These are phyloP conservation scores for Engystomops pustulosus DNA, from an alignment of 2,113 vertebrate species.

Conservation along the genomic window DNA sequence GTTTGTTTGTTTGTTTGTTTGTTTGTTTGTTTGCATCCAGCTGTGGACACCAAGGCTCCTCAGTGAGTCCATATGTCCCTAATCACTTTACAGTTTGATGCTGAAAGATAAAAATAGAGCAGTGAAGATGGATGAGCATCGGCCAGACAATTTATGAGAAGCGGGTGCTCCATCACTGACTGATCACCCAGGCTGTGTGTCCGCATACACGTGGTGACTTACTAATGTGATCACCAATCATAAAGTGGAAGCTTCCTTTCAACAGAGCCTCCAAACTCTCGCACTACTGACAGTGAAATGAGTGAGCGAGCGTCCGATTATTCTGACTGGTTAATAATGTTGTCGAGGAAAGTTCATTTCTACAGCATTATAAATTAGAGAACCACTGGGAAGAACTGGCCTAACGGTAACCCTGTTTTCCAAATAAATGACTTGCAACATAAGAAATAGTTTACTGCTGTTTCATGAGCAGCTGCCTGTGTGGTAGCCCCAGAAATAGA, in stretches of 20 bases:
- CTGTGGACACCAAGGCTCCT: constrained; percentile 13
- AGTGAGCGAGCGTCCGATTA: background rate
- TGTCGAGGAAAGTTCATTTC: background rate
- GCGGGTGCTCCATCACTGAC: background rate
- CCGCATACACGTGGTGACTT: background rate
- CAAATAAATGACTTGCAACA: constrained; percentile 24
- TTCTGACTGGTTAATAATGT: background rate
- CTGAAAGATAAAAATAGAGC: background rate
- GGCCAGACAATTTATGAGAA: constrained; percentile 10
- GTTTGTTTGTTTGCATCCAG: background rate
- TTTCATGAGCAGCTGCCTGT: constrained; percentile 30
- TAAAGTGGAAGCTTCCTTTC: constrained; percentile 1
- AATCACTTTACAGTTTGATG: constrained; percentile 21
- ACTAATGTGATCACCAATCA: constrained; percentile 28
- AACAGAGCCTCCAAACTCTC: background rate
- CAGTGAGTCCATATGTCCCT: constrained; percentile 29
- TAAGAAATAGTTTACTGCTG: constrained; percentile 45
- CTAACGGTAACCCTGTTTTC: constrained; percentile 21
- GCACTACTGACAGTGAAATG: constrained; percentile 12
- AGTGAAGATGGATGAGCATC: background rate
- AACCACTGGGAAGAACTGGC: background rate
- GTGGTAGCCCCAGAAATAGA: constrained; percentile 49
- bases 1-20: no score
- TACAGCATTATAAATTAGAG: background rate
- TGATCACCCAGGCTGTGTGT: background rate